Conservation (phyloP, 64 coral and sea anemone species). For the Astreopora myriophthalma region DNA sequence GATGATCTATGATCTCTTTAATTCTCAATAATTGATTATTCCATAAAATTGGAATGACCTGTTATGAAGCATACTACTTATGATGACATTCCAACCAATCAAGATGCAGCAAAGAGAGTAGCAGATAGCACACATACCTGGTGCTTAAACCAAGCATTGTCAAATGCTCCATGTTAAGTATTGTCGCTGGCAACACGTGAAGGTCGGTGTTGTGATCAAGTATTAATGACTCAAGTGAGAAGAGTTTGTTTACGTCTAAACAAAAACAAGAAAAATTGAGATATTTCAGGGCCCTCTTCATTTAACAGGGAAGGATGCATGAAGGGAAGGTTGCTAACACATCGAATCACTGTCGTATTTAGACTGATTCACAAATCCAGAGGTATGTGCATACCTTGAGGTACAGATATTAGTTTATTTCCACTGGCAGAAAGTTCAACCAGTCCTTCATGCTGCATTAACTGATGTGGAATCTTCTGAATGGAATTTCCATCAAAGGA, state of each 20-base stretch:
- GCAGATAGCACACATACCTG: constrained; percentile 14
- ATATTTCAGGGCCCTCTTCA: no score
- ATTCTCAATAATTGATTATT: no score
- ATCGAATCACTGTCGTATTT: background rate
- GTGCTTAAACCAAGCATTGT: constrained; percentile 66
- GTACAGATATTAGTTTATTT: constrained; percentile 67
- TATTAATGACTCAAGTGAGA: constrained; percentile 61
- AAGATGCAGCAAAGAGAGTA: no score
- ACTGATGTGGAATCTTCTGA: constrained; percentile 67
- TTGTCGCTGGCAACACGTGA: constrained; percentile 43
- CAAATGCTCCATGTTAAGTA: constrained; percentile 66
- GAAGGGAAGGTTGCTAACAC: background rate
- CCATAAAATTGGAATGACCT: no score
- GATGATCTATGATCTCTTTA: no score
- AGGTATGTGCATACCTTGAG: constrained; percentile 73
- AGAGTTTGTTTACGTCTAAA: constrained; percentile 67
- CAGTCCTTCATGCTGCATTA: constrained; percentile 54
- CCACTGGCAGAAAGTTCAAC: constrained; percentile 73
- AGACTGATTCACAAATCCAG: background rate
- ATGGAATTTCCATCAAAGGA: constrained; percentile 73
- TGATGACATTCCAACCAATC: no score
- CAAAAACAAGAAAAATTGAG: background rate
- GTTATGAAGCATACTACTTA: no score
- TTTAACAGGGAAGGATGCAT: background rate
- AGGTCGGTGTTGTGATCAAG: constrained; percentile 71